Base-by-base conservation (phyloP, 2,113 vertebrate species). In the Brachypteracias leptosomus region DNA sequence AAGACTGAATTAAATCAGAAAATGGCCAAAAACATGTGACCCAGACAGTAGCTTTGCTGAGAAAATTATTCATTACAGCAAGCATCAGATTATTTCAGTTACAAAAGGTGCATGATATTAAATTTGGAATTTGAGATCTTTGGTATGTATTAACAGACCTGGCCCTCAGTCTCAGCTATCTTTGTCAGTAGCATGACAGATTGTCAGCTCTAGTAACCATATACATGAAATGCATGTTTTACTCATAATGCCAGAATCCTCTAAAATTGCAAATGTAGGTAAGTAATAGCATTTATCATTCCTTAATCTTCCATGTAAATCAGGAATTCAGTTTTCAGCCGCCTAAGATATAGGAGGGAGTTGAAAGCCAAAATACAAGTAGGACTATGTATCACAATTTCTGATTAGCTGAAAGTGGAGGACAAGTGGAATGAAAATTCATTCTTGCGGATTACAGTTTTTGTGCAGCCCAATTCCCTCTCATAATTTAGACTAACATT, bases 361-460 rank as follows among this genome's bases (percentile, higher is more conserved):
- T 6, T 80, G 83, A 93, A 94, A 96, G 95, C 93, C 91, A 95
- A 92, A 88, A 93, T 58, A 91, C 89, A 84, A 78, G 90, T 42
- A 76, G 89, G 93, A 91, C 92, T 55, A 94, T 92, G 96, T 77
- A 93, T 96, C 95, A 96, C 83, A 74, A 47, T 79, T 89, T 87
- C 90, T 90, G 81, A 89, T 92, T 92, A 78, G 22, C 29, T 58
- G 91, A 67, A 95, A 95, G 93, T 93, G 84, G 95, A 95, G 85
- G 96, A 96, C 88, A 91, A 91, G 81, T 75, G 90, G 96, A 96
- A 95, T 95, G 93, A 94, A 86, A 94, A 92, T 91, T 94, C 75
- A 91, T 93, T 94, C 84, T 90, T 93, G 73, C 8, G 68, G 84
- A 96, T 97, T 96, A 87, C 71, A 88, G 71, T 93, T 97, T 87